These are phyloP conservation scores for Meloidogyne floridensis DNA, from an alignment of 1,140 invertebrate species.

Conservation along the genomic window DNA sequence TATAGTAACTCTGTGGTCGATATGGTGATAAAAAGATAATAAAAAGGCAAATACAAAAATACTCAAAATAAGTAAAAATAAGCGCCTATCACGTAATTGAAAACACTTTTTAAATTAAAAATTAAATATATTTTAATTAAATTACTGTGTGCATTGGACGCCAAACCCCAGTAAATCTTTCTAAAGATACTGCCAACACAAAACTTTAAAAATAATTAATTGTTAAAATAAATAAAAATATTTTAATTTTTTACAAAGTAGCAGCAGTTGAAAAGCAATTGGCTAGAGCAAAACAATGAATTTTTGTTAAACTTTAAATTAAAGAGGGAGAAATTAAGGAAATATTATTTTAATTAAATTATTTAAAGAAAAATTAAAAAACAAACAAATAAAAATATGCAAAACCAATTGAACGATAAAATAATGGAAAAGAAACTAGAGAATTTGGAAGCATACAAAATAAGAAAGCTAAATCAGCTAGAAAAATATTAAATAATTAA, in stretches of 20 bases:
- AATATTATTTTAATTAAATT: neutral
- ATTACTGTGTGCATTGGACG: constrained; percentile 55
- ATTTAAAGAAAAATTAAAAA: too few relatives aligned
- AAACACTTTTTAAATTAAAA: constrained; percentile 15
- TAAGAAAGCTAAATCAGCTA: constrained; percentile 56
- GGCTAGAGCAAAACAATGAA: constrained; percentile 53
- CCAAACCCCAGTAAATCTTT: constrained; percentile 56
- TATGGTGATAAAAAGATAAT: constrained; percentile 55
- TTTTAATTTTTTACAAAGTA: constrained; percentile 47
- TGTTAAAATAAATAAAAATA: constrained; percentile 14
- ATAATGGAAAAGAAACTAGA: constrained; percentile 53
- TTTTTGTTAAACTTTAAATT: constrained; percentile 43
- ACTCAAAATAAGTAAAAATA: constrained; percentile 41
- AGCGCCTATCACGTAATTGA: constrained; percentile 43
- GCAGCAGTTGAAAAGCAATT: constrained; percentile 57
- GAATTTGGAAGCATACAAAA: constrained; percentile 55
- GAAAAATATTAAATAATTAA: constrained; percentile 5
- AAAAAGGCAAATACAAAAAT: constrained; percentile 46
- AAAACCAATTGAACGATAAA: constrained; percentile 50
- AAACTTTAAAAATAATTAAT: constrained; percentile 43
- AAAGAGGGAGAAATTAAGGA: constrained; percentile 1
- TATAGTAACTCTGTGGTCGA: constrained; percentile 53
- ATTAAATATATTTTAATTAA: neutral
- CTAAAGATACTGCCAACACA: constrained; percentile 56
- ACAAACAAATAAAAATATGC: constrained; percentile 28